phyloP scores from a whole-genome alignment of 2,888 invertebrate genomes.

The Pammene fasciana region DNA sequence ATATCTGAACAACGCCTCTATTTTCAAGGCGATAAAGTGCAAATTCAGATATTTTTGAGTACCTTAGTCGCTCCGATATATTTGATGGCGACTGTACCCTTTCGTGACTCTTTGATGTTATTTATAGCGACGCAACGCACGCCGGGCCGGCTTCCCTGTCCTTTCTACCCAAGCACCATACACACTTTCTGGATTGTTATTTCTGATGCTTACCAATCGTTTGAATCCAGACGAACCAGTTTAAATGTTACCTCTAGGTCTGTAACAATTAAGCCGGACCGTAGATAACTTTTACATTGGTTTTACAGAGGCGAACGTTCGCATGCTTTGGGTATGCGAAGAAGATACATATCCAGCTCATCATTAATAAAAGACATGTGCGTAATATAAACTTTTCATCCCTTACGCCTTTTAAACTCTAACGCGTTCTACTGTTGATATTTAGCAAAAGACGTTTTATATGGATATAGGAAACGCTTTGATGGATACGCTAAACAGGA shows the following conservation, averaged over 20 bases:
- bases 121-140: slow-evolving; percentile 9
- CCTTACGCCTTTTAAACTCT: neutral
- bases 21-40: too few relatives aligned
- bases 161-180: slow-evolving; percentile 1
- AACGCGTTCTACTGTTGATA: slow-evolving; percentile 1
- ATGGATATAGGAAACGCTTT: slow-evolving; percentile 23
- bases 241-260: neutral
- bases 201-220: neutral
- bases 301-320: neutral
- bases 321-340: neutral
- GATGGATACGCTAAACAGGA: slow-evolving; percentile 23
- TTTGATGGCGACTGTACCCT: too few relatives aligned
- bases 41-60: too few relatives aligned
- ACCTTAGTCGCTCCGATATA: too few relatives aligned
- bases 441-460: slow-evolving; percentile 11
- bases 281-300: neutral
- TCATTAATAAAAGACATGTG: neutral
- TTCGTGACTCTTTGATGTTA: slow-evolving; percentile 25
- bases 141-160: slow-evolving; percentile 3
- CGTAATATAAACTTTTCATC: neutral
- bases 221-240: neutral
- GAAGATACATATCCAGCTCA: neutral
- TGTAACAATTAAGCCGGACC: neutral
- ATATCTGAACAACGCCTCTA: too few relatives aligned
- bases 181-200: neutral